These are phyloP conservation scores for Acipenser transmontanus DNA, from an alignment of 2,797 vertebrate species.

Conservation along the genomic window DNA sequence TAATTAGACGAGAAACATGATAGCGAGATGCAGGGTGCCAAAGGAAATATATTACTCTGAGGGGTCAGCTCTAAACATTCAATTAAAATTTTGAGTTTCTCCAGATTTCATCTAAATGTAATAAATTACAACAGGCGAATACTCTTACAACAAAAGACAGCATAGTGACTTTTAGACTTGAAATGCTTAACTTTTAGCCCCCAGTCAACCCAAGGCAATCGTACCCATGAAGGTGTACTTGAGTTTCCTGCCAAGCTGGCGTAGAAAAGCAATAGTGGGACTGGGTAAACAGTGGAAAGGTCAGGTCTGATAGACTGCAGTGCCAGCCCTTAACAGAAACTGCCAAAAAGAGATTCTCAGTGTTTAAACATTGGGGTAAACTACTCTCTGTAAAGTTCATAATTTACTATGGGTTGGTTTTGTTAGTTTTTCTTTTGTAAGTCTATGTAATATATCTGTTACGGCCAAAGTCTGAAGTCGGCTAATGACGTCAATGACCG, in stretches of 20 bases:
- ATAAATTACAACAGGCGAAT: conserved; percentile 90
- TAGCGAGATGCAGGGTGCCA: conserved; percentile 75
- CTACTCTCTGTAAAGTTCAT: too few species aligned
- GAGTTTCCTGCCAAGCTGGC: conserved; percentile 25
- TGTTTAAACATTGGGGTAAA: too few species aligned
- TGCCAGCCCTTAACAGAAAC: conserved; percentile 24
- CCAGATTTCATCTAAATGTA: conserved; percentile 92
- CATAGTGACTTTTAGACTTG: conserved; percentile 20
- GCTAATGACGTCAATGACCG: too few species aligned
- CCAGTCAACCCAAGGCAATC: neutral
- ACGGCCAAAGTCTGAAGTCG: too few species aligned
- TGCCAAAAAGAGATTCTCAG: too few species aligned
- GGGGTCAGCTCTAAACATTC: conserved; percentile 92
- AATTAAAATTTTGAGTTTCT: conserved; percentile 96
- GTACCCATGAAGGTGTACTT: conserved; percentile 10
- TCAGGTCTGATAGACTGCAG: conserved; percentile 20
- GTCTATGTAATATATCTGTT: too few species aligned
- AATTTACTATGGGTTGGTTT: too few species aligned
- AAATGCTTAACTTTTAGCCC: conserved; percentile 5
- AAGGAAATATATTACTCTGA: conserved; percentile 90
- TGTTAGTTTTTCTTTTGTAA: too few species aligned
- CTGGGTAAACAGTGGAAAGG: conserved; percentile 21
- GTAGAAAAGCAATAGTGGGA: conserved; percentile 17
- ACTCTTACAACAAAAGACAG: conserved; percentile 45
- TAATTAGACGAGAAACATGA: conserved; percentile 94